phyloP scores from a whole-genome alignment of 37 sponge, comb jelly and placozoan genomes.

The Diacarnus erythraeanus region DNA sequence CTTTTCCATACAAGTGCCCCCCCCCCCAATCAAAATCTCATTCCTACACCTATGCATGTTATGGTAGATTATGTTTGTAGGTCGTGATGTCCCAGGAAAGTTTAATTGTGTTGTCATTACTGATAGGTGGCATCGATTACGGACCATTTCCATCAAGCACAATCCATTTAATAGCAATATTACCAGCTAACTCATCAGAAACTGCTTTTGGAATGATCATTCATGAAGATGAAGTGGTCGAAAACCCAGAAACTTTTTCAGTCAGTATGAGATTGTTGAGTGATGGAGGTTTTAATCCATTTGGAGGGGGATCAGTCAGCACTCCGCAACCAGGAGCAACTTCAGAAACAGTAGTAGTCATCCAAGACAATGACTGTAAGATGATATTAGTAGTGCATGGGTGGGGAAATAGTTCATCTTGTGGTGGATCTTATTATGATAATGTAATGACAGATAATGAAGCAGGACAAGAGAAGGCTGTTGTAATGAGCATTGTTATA shows the following conservation, averaged over 20 bases:
- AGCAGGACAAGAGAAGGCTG: background rate
- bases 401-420: no score
- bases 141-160: conserved; percentile 2
- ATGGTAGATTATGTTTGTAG: no score
- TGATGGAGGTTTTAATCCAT: background rate
- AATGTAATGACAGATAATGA: background rate
- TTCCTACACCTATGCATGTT: no score
- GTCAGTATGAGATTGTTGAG: background rate
- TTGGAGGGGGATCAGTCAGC: background rate
- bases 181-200: background rate
- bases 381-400: background rate
- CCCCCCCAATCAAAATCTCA: no score
- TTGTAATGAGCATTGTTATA: background rate
- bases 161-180: background rate
- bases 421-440: background rate
- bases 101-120: background rate
- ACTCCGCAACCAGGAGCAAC: no score
- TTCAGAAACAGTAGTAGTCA: background rate
- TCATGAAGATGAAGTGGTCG: conserved; percentile 1
- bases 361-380: conserved; percentile 13
- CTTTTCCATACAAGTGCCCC: no score
- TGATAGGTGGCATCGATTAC: conserved; percentile 7
- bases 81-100: no score
- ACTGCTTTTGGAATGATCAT: conserved; percentile 8
- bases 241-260: conserved; percentile 4